A percentile compares a stretch with the other conserved stretches of the same genome.
These are phyloP conservation scores for Liodrosophila aerea DNA, from an alignment of 2,888 invertebrate genomes.

Conservation along the genomic window DNA sequence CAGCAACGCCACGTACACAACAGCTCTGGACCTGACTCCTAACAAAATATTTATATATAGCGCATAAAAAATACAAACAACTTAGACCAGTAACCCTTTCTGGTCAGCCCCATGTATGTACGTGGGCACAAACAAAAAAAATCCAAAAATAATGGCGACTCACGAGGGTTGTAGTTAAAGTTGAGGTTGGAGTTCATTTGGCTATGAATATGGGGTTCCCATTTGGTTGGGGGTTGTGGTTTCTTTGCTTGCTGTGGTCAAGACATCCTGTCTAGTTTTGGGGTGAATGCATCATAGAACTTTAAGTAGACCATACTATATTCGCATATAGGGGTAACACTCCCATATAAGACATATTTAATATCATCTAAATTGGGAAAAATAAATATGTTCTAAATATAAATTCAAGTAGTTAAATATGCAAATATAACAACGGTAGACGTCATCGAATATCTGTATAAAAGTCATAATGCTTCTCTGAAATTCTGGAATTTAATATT, in stretches of 20 bases:
- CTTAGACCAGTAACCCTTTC: constrained; percentile 37
- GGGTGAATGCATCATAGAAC: constrained; percentile 5
- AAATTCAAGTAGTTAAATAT: no score
- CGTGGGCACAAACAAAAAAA: background rate
- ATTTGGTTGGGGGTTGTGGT: constrained; percentile 31
- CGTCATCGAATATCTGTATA: no score
- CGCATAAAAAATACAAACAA: constrained; percentile 24
- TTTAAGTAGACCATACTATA: no score
- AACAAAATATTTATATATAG: constrained; percentile 14
- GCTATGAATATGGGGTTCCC: constrained; percentile 23
- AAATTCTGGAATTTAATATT: no score
- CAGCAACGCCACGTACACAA: constrained; percentile 18
- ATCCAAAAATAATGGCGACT: no score
- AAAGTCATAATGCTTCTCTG: no score
- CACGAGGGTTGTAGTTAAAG: background rate
- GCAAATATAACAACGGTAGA: no score
- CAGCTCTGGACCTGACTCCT: constrained; percentile 37
- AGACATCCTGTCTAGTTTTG: constrained; percentile 8
- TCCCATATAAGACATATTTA: no score
- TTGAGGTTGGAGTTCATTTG: constrained; percentile 2
- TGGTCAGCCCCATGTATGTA: background rate
- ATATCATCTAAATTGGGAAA: no score
- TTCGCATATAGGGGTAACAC: no score
- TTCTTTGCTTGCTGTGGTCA: constrained; percentile 27
- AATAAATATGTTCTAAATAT: no score